Evolutionary conservation across 2,113 vertebrate species (phyloP).

Genomic region (Ptilorrhoa leucosticta): DNA sequence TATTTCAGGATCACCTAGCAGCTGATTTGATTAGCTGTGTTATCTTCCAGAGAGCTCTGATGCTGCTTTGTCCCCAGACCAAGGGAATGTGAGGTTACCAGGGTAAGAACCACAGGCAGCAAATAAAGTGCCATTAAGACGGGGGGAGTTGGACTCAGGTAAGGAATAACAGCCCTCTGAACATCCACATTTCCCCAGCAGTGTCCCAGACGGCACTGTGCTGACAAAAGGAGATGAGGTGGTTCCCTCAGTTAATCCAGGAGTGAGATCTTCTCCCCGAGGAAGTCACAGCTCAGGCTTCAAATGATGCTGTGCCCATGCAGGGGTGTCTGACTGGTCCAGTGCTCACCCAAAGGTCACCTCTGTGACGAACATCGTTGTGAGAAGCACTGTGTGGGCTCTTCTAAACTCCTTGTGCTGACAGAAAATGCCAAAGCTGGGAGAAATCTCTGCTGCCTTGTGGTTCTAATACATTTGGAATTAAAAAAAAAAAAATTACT

Average conservation of each 20-base stretch:
- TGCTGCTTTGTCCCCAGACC: neutral
- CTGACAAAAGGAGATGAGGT: neutral
- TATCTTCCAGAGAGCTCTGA: neutral
- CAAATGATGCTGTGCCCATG: neutral
- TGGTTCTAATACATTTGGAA: neutral
- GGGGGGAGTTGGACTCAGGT: neutral
- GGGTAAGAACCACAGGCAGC: neutral
- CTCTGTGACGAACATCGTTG: neutral
- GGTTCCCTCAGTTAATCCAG: neutral
- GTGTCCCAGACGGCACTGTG: neutral
- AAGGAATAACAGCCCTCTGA: neutral
- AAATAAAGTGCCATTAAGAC: neutral
- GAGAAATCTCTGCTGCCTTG: neutral
- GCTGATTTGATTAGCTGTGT: neutral
- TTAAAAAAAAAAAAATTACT: neutral
- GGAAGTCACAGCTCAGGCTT: neutral
- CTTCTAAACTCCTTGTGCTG: neutral
- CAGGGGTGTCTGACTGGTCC: too few relatives aligned
- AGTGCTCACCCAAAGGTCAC: neutral
- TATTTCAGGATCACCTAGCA: neutral
- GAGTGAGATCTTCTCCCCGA: neutral
- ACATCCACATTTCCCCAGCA: neutral
- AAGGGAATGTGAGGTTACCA: neutral
- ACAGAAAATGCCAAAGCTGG: neutral
- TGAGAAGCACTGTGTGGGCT: neutral